Evolutionary conservation across 2,113 vertebrate species (phyloP).

Genomic region (Pholis gunnellus): DNA sequence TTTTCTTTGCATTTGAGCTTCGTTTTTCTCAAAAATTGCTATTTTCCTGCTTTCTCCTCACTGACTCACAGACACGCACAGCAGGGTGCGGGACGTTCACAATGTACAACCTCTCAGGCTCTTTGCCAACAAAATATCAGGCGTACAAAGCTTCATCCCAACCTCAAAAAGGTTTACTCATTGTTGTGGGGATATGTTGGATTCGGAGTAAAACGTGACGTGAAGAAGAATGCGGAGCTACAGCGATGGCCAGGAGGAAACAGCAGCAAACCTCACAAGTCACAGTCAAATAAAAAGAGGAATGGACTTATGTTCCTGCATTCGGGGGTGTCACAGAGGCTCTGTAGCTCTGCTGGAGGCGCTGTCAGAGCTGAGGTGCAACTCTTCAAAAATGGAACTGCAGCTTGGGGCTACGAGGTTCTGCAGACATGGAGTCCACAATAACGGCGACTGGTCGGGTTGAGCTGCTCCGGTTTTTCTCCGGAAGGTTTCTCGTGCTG

Average conservation of each 20-base stretch:
- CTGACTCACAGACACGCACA: background rate
- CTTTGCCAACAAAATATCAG: slow-evolving; percentile 45
- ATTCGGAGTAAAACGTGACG: slow-evolving; percentile 14
- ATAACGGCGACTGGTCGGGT: background rate
- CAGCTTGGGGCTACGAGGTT: slow-evolving; percentile 21
- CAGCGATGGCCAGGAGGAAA: slow-evolving; percentile 10
- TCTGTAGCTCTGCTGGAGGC: slow-evolving; percentile 24
- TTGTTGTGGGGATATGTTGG: slow-evolving; percentile 9
- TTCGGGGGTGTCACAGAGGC: background rate
- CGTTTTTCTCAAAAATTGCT: background rate
- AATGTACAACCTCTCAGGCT: slow-evolving; percentile 43
- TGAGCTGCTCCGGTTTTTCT: background rate
- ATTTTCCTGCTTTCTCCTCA: background rate
- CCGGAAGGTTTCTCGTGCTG: background rate
- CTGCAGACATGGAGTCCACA: background rate
- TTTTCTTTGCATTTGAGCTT: slow-evolving; percentile 6
- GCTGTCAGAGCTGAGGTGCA: slow-evolving; percentile 1
- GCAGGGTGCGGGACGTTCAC: slow-evolving; percentile 12
- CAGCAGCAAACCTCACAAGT: slow-evolving; percentile 29
- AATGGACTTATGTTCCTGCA: slow-evolving; percentile 49
- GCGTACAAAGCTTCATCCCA: slow-evolving; percentile 23
- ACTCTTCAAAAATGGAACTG: slow-evolving; percentile 46
- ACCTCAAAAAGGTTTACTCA: background rate
- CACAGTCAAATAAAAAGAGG: slow-evolving; percentile 3
- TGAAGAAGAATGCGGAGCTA: slow-evolving; percentile 17